Percentiles rank a stretch among this genome's conserved stretches.
phyloP scores from a whole-genome alignment of 2,797 vertebrate species.

The Nyctalus aviator region DNA sequence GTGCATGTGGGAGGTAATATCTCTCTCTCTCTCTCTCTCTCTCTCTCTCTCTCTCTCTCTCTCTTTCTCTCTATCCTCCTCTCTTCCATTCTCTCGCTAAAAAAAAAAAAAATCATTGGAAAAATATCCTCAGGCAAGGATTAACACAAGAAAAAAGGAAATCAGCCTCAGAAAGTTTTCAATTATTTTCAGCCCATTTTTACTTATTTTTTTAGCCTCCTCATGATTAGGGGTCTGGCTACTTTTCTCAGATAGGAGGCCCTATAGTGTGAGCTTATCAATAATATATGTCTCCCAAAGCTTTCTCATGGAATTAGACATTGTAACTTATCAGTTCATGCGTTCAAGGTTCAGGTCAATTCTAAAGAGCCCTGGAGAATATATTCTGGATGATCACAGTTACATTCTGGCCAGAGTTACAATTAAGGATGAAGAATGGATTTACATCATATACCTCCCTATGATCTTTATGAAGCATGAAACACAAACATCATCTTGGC shows the following conservation, averaged over 20 bases:
- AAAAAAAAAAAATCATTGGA: too few relatives aligned
- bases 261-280: neutral
- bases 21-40: too few relatives aligned
- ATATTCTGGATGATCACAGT: neutral
- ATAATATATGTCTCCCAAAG: neutral
- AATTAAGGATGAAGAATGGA: neutral
- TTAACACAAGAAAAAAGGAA: too few relatives aligned
- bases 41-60: too few relatives aligned
- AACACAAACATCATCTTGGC: neutral
- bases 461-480: neutral
- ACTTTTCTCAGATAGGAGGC: slow-evolving; percentile 26
- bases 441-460: neutral
- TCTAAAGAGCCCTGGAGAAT: neutral
- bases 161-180: neutral
- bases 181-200: neutral
- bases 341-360: neutral
- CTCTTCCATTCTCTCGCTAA: too few relatives aligned
- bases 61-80: too few relatives aligned
- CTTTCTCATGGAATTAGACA: neutral
- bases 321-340: neutral
- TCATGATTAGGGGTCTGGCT: neutral
- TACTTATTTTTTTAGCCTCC: neutral
- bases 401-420: neutral
- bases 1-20: too few relatives aligned
- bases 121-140: too few relatives aligned